Evolutionary conservation across 1,140 invertebrate genomes (phyloP), one percentile per base, ranked within the genome.

Genomic region (Pogonus chalceus): DNA sequence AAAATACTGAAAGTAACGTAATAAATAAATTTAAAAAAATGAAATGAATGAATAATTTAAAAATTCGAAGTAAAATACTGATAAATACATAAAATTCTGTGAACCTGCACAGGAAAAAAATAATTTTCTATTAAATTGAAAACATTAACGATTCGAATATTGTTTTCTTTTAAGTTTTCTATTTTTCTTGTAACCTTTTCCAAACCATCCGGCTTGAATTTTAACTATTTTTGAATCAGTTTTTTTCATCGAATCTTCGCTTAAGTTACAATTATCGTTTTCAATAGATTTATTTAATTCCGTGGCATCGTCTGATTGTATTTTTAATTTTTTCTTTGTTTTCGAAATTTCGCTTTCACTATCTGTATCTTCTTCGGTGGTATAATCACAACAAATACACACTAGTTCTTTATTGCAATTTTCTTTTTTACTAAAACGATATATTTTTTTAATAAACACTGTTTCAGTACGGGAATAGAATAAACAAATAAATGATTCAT

Each of bases 131-230:
- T 7, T n/a, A n/a, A n/a, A 31, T 12, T 16, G 18, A 18, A 10
- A 12, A 18, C 18, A 43, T 16, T 18, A 43, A 43, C 37, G 37
- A 43, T 43, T 12, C 3, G 37, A 43, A 43, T 43, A 43, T 16
- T 43, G 37, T 18, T 43, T 12, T 43, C 3, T 53, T 53, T 57
- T 67, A 56, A 62, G 63, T 55, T 68, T 65, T 48, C 71, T 64
- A 52, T 71, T 72, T 61, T 77, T 77, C 54, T 72, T 69, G 56
- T 77, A 79, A 22, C 77, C 77, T 62, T 79, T 79, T 23, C 77
- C 77, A 62, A 78, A 79, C 77, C 77, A 79, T 7, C 77, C 77
- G 0, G 76, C 72, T 60, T 78, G 76, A n/a, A 73, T 70, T 56
- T 69, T 69, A 14, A 60, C 65, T 35, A 39, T 67, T 57, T 67